phyloP scores from a whole-genome alignment of 2,888 invertebrate species.

The Nomada goodeniana region DNA sequence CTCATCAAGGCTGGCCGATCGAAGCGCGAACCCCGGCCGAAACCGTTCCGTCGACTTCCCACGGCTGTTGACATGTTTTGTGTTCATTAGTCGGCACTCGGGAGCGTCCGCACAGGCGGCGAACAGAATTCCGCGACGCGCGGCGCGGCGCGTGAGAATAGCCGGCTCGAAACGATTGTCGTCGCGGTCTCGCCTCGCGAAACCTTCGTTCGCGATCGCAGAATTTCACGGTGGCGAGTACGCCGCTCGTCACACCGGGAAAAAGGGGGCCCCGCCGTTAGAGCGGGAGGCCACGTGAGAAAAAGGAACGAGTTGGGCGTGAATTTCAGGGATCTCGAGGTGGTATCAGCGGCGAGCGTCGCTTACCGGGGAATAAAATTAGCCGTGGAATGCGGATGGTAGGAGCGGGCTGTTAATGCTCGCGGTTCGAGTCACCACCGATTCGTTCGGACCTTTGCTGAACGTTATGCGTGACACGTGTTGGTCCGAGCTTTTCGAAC shows the following conservation, averaged over 20 bases:
- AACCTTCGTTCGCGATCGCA: slow-evolving; percentile 30
- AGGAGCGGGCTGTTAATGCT: slow-evolving; percentile 15
- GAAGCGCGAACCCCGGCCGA: slow-evolving; percentile 64
- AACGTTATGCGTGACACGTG: slow-evolving; percentile 16
- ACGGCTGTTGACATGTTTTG: slow-evolving; percentile 84
- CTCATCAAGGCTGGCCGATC: slow-evolving; percentile 61
- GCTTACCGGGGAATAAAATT: slow-evolving; percentile 30
- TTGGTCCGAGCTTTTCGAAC: neutral
- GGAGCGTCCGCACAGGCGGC: slow-evolving; percentile 68
- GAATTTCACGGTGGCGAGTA: slow-evolving; percentile 39
- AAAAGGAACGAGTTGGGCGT: slow-evolving; percentile 30
- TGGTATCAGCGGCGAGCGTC: neutral
- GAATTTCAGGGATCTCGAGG: slow-evolving; percentile 24
- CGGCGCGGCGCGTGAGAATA: slow-evolving; percentile 75
- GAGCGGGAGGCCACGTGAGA: slow-evolving; percentile 10
- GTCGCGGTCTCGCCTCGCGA: slow-evolving; percentile 24
- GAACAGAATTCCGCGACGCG: slow-evolving; percentile 59
- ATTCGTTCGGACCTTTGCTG: slow-evolving; percentile 18
- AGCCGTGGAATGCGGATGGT: slow-evolving; percentile 32
- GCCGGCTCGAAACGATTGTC: slow-evolving; percentile 53
- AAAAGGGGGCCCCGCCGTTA: slow-evolving; percentile 13
- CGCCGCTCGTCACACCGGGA: slow-evolving; percentile 15
- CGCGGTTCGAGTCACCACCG: slow-evolving; percentile 7
- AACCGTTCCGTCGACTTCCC: slow-evolving; percentile 77
- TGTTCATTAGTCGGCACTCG: slow-evolving; percentile 81